These are phyloP conservation scores for Callimorpha dominula DNA, from an alignment of 2,888 invertebrate genomes.

Conservation along the genomic window DNA sequence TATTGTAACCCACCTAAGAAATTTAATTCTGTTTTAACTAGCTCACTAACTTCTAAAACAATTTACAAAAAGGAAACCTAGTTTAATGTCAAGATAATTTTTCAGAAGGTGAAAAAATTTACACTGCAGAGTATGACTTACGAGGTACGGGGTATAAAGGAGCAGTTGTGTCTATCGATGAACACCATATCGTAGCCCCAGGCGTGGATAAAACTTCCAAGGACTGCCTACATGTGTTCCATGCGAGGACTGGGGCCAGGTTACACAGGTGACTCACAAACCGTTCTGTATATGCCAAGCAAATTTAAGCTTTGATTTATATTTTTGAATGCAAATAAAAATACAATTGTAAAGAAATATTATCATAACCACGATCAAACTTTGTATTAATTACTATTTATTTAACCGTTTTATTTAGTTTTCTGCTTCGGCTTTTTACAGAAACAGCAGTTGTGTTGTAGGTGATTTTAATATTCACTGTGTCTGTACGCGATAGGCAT, in stretches of 20 bases:
- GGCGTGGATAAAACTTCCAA: conserved; percentile 93
- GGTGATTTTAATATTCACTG: no score
- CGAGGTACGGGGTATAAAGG: conserved; percentile 90
- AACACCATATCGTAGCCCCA: conserved; percentile 91
- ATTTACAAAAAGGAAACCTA: neutral
- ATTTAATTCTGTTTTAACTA: no score
- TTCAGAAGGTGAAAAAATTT: conserved; percentile 91
- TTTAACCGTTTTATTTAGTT: no score
- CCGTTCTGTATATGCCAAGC: neutral
- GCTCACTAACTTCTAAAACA: neutral
- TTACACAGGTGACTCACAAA: conserved; percentile 71
- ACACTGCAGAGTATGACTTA: conserved; percentile 93
- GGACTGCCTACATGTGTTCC: conserved; percentile 94
- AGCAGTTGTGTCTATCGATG: conserved; percentile 94
- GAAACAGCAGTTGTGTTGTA: no score
- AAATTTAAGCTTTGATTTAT: neutral
- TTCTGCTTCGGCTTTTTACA: no score
- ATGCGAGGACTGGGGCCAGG: conserved; percentile 91
- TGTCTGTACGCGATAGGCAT: no score
- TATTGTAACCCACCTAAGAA: no score
- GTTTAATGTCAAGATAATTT: neutral
- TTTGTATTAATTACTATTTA: no score
- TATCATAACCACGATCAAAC: neutral
- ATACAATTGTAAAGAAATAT: neutral
- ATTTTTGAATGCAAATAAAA: neutral